Percentiles rank a stretch among this genome's conserved stretches.
Evolutionary conservation across 2,888 invertebrate species (phyloP).

Genomic region (Philonicus albiceps): DNA sequence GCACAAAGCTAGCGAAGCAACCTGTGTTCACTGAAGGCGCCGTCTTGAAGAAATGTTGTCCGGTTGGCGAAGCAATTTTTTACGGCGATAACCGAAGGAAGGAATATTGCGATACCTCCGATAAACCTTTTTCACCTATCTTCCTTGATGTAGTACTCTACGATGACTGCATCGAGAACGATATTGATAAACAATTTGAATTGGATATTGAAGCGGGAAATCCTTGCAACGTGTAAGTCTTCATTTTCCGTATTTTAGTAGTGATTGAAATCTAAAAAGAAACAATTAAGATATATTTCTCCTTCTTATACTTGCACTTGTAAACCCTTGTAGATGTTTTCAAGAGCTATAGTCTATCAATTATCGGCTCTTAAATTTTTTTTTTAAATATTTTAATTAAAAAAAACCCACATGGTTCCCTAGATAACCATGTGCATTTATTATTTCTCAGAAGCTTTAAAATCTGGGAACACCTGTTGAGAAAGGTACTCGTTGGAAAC

Average conservation of each 20-base stretch:
- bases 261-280: too few relatives aligned
- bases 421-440: background rate
- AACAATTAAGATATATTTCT: too few relatives aligned
- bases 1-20: conserved; percentile 51
- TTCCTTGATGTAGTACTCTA: conserved; percentile 58
- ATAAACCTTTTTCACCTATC: conserved; percentile 50
- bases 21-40: conserved; percentile 55
- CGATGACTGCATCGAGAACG: conserved; percentile 60
- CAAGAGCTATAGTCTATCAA: background rate
- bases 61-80: conserved; percentile 57
- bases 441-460: too few relatives aligned
- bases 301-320: too few relatives aligned
- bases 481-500: background rate
- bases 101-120: conserved; percentile 43
- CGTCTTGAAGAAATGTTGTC: conserved; percentile 64
- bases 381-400: too few relatives aligned
- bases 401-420: too few relatives aligned
- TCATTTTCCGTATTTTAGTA: too few relatives aligned
- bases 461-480: too few relatives aligned
- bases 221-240: conserved; percentile 59
- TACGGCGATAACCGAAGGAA: conserved; percentile 53
- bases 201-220: conserved; percentile 58
- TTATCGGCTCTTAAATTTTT: too few relatives aligned
- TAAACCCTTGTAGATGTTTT: too few relatives aligned
- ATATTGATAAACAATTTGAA: conserved; percentile 54